These are phyloP conservation scores for Plusia festucae DNA, from an alignment of 2,888 invertebrate genomes.

Conservation along the genomic window DNA sequence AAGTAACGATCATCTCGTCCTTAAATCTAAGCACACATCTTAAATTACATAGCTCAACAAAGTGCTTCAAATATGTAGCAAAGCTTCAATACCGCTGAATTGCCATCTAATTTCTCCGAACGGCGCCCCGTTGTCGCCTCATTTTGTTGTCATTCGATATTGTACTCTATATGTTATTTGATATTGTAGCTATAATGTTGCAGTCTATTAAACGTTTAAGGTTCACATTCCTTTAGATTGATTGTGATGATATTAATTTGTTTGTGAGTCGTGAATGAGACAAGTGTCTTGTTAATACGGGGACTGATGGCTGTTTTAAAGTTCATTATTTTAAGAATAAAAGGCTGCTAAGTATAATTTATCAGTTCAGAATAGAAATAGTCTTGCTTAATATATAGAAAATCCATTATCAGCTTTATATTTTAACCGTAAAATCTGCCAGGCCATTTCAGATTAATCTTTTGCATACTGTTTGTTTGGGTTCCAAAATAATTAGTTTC, in stretches of 20 bases:
- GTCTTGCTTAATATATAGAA: too few species aligned
- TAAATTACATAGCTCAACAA: neutral
- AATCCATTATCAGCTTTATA: too few species aligned
- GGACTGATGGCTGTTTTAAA: neutral
- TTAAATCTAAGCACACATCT: conserved; percentile 11
- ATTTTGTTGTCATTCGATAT: conserved; percentile 36
- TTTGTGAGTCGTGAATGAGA: conserved; percentile 40
- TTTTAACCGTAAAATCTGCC: too few species aligned
- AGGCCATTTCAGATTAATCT: too few species aligned
- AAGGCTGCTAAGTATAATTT: too few species aligned
- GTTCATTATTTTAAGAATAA: neutral
- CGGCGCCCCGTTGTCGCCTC: conserved; percentile 42
- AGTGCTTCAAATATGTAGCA: conserved; percentile 6
- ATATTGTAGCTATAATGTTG: conserved; percentile 28
- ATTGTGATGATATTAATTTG: conserved; percentile 42
- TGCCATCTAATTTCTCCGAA: conserved; percentile 42
- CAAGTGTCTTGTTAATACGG: conserved; percentile 4
- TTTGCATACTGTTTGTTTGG: too few species aligned
- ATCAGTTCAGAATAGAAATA: too few species aligned
- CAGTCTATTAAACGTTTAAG: conserved; percentile 28
- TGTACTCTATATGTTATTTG: conserved; percentile 37
- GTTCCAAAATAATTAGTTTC: too few species aligned
- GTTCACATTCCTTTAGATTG: conserved; percentile 49
- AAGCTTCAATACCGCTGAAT: conserved; percentile 38
- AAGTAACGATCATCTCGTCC: neutral